Percentiles rank a stretch among this genome's conserved stretches.
phyloP scores from a whole-genome alignment of 2,888 invertebrate species.

The Limnephilus auricula region DNA sequence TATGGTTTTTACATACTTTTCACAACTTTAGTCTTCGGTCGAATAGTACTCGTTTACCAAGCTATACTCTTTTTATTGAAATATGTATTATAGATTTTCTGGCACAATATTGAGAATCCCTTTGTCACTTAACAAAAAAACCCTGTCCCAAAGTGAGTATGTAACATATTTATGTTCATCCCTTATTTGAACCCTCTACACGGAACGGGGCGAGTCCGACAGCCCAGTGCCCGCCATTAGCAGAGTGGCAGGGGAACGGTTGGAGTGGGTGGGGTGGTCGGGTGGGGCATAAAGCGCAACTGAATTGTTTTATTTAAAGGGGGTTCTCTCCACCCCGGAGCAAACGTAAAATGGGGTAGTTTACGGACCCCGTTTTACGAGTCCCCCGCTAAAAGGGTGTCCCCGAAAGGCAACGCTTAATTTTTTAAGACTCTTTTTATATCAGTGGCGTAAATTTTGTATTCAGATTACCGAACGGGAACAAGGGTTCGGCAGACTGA shows the following conservation, averaged over 20 bases:
- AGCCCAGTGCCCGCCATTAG: constrained; percentile 45
- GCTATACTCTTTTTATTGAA: background rate
- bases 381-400: constrained; percentile 41
- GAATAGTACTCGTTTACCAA: background rate
- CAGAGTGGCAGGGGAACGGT: constrained; percentile 26
- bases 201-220: constrained; percentile 6
- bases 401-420: constrained; percentile 45
- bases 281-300: constrained; percentile 65
- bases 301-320: constrained; percentile 66
- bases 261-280: background rate
- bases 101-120: background rate
- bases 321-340: constrained; percentile 60
- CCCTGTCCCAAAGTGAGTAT: constrained; percentile 49
- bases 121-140: background rate
- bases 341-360: constrained; percentile 62
- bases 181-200: constrained; percentile 54
- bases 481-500: background rate
- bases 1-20: background rate
- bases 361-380: constrained; percentile 62
- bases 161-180: constrained; percentile 63
- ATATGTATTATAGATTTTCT: background rate
- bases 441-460: constrained; percentile 39
- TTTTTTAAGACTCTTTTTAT: constrained; percentile 54
- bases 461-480: background rate
- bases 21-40: background rate